Base-by-base conservation (phyloP, 2,113 vertebrate species). In the Ondatra zibethicus region DNA sequence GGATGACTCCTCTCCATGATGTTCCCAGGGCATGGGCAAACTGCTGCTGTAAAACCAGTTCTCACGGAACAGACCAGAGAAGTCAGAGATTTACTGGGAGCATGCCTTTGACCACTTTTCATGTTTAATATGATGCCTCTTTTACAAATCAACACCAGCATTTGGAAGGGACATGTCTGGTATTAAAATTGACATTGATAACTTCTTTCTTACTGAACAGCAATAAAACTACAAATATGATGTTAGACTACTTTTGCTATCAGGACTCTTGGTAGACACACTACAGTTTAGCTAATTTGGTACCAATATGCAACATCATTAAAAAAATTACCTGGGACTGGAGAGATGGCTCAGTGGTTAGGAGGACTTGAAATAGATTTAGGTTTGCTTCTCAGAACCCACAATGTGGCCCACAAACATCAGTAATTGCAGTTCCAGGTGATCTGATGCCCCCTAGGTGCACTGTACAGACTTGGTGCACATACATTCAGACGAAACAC, bases 131-230 rank as follows among this genome's bases (percentile, higher is more conserved):
- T 36, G 58, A 14, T 13, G 25, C 0, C 61, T 84, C 47, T 19
- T 31, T 93, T 45, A 33, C 14, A 92, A 33, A 66, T 78, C 77
- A 47, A 25, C 78, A 58, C 47, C 58, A 33, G 25, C 47, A 52
- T 94, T 87, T 84, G 61, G 13, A 45, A 47, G 23, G 75, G 36
- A 84, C 72, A 58, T 82, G 29, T 13, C 7, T 86, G 33, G 16
- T 1, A 27, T 89, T 95, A 91, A 94, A 89, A 63, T 70, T 85
- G 88, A 90, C 89, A 55, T 2, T 73, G 13, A 82, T 61, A 50
- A 50, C 42, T 75, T 3, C 63, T 92, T 13, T 80, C 4, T 23
- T 61, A 27, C n/a, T 80, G 76, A 68, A 68, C 17, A 84, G 45
- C 2, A 84, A 47, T 63, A 68, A 92, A 66, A 52, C 27, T 29